These are phyloP conservation scores for Acanthopagrus latus DNA, from an alignment of 2,797 vertebrate genomes.

Conservation along the genomic window DNA sequence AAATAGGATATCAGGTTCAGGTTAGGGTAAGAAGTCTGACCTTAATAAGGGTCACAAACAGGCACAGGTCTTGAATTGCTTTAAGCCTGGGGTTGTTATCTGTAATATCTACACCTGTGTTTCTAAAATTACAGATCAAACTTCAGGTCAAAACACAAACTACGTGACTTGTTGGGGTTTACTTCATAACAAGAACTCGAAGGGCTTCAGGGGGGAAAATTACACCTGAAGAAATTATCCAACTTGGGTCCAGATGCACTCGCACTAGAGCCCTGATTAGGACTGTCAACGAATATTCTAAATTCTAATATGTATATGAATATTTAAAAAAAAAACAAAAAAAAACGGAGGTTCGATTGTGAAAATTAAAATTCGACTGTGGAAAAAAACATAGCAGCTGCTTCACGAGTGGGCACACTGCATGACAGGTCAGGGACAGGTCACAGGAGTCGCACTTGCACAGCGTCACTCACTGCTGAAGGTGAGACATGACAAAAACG, in stretches of 20 bases:
- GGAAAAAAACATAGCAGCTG: no score
- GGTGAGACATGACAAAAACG: no score
- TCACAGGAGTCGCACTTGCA: no score
- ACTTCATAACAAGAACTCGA: neutral
- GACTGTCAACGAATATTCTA: no score
- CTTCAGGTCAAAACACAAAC: slow-evolving; percentile 19
- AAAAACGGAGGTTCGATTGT: no score
- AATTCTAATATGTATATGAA: no score
- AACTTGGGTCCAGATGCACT: neutral
- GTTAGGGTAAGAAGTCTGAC: slow-evolving; percentile 59
- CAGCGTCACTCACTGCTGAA: no score
- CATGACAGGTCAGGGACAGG: no score
- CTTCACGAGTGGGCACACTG: no score
- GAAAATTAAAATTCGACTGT: no score
- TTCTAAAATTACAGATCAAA: slow-evolving; percentile 20
- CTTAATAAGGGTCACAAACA: slow-evolving; percentile 58
- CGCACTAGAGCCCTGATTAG: neutral
- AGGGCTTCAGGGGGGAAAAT: neutral
- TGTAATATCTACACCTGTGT: slow-evolving; percentile 19
- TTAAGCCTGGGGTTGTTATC: slow-evolving; percentile 27
- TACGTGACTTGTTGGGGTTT: neutral
- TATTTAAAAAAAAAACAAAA: no score
- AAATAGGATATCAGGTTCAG: slow-evolving; percentile 71
- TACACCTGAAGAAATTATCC: neutral
- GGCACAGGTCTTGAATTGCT: slow-evolving; percentile 50